phyloP scores from a whole-genome alignment of 2,888 invertebrate genomes.

The Drosophila greeni region DNA sequence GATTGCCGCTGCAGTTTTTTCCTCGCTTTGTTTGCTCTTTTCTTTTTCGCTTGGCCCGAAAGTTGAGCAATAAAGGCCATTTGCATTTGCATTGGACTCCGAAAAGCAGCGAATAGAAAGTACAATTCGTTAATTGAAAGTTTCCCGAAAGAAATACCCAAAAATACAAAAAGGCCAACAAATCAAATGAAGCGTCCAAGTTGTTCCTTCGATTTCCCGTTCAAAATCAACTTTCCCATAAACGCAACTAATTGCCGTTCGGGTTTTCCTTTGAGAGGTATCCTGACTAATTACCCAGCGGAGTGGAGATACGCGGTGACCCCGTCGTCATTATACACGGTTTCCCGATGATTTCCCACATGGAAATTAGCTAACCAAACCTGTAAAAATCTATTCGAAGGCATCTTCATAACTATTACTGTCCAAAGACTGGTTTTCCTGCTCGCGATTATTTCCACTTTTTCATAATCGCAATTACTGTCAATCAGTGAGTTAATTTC shows the following conservation, averaged over 20 bases:
- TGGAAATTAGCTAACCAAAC: constrained; percentile 44
- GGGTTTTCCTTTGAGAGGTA: neutral
- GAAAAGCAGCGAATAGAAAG: constrained; percentile 43
- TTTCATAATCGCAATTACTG: constrained; percentile 34
- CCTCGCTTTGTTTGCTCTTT: constrained; percentile 33
- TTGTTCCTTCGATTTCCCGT: constrained; percentile 31
- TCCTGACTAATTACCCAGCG: constrained; percentile 17
- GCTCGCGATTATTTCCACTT: constrained; percentile 32
- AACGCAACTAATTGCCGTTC: constrained; percentile 22
- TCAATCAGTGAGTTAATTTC: constrained; percentile 31
- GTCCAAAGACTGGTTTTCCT: constrained; percentile 31
- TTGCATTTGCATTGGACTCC: constrained; percentile 64
- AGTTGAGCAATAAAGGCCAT: constrained; percentile 70
- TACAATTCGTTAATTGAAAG: constrained; percentile 49
- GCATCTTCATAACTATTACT: constrained; percentile 65
- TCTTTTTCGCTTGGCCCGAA: constrained; percentile 39
- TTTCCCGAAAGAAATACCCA: constrained; percentile 26
- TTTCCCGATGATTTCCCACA: constrained; percentile 9
- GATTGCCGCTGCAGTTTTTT: constrained; percentile 48
- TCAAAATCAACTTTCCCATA: constrained; percentile 27
- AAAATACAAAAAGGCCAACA: constrained; percentile 15
- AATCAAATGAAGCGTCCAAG: constrained; percentile 31
- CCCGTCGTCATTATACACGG: constrained; percentile 47
- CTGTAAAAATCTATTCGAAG: constrained; percentile 68
- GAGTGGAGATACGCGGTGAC: constrained; percentile 10